Evolutionary conservation across 2,888 invertebrate species (phyloP).

Genomic region (Lycocerus yunnanus): DNA sequence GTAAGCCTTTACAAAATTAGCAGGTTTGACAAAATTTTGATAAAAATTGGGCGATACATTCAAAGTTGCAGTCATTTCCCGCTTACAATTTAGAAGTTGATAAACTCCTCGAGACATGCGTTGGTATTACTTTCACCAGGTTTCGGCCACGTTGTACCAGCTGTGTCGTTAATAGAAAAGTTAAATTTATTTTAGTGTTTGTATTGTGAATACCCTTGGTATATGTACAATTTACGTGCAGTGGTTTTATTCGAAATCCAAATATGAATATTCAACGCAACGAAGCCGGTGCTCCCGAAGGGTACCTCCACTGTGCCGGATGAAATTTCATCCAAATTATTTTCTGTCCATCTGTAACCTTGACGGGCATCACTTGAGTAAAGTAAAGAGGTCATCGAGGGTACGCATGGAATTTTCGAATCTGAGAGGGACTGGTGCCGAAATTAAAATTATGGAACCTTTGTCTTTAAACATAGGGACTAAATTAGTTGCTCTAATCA

Average conservation of each 20-base stretch:
- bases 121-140: background rate
- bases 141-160: background rate
- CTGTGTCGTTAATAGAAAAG: background rate
- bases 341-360: background rate
- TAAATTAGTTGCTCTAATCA: background rate
- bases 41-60: too few relatives aligned
- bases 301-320: fast-evolving
- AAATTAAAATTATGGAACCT: background rate
- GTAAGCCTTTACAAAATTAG: too few relatives aligned
- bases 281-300: too few relatives aligned
- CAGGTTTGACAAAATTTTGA: too few relatives aligned
- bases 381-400: background rate
- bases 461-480: background rate
- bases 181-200: background rate
- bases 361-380: background rate
- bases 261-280: too few relatives aligned
- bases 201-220: too few relatives aligned
- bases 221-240: too few relatives aligned
- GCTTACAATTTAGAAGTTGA: background rate
- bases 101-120: background rate
- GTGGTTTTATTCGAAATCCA: too few relatives aligned
- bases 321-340: background rate
- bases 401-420: too few relatives aligned
- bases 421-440: background rate
- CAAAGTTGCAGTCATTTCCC: too few relatives aligned